Evolutionary conservation across 35 echinoderm and acorn worm species (phyloP).

Genomic region (Lytechinus variegatus): DNA sequence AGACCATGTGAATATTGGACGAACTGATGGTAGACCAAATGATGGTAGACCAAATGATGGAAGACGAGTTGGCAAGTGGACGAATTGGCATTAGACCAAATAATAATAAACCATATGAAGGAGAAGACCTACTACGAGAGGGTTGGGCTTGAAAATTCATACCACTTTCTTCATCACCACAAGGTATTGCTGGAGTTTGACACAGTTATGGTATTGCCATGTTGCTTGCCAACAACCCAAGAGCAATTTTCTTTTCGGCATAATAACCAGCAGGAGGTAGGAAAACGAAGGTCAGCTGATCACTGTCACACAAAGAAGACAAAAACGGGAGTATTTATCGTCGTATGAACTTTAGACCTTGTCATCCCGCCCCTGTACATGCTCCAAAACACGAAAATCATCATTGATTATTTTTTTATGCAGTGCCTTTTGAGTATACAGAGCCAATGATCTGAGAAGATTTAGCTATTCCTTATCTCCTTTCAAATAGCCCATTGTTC

Average conservation of each 20-base stretch:
- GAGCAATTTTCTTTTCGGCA: not conserved
- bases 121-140: too few relatives aligned
- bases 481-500: not conserved
- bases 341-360: conserved; percentile 7
- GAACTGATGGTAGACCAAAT: too few relatives aligned
- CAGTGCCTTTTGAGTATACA: not conserved
- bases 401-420: conserved; percentile 13
- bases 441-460: conserved; percentile 28
- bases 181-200: too few relatives aligned
- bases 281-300: not conserved
- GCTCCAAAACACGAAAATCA: not conserved
- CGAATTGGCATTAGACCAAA: too few relatives aligned
- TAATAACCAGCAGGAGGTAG: not conserved
- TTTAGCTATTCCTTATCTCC: not conserved
- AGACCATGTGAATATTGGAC: too few relatives aligned
- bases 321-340: not conserved
- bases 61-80: too few relatives aligned
- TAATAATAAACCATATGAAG: too few relatives aligned
- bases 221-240: not conserved
- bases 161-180: too few relatives aligned
- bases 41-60: too few relatives aligned
- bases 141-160: too few relatives aligned
- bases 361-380: not conserved
- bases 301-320: not conserved
- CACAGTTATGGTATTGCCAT: not conserved